Conservation (phyloP, 2,888 invertebrate genomes). For the Eulithis testata region DNA sequence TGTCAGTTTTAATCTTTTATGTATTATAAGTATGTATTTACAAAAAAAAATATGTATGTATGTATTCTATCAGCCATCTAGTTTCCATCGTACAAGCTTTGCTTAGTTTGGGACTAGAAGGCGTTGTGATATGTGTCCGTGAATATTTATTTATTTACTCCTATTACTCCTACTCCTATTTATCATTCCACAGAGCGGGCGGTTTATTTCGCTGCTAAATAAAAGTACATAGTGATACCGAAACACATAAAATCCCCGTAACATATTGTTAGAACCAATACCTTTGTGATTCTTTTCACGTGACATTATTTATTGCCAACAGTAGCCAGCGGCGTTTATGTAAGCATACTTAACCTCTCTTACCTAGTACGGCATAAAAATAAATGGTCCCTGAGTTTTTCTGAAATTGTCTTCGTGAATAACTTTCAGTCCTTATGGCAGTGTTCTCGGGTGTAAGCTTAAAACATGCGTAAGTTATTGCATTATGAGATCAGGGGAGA, state of each 20-base stretch:
- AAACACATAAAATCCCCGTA: too few species aligned
- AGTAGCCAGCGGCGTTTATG: slow-evolving; percentile 26
- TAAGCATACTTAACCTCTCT: not conserved
- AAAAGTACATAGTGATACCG: not conserved
- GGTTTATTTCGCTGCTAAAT: not conserved
- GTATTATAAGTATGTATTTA: too few species aligned
- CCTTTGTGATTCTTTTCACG: slow-evolving; percentile 13
- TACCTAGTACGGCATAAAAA: slow-evolving; percentile 13
- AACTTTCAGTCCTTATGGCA: slow-evolving; percentile 32
- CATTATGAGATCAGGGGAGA: slow-evolving; percentile 34
- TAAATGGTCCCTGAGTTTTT: slow-evolving; percentile 21
- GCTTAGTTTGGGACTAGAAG: too few species aligned
- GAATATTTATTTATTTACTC: too few species aligned
- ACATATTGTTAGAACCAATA: not conserved
- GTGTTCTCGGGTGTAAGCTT: slow-evolving; percentile 33
- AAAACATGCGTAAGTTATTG: slow-evolving; percentile 40
- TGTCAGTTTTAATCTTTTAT: too few species aligned
- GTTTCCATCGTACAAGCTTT: too few species aligned
- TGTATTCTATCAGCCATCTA: too few species aligned
- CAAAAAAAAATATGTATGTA: too few species aligned
- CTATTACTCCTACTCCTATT: too few species aligned
- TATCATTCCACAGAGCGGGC: not conserved
- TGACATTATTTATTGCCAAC: slow-evolving; percentile 26
- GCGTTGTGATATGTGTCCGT: too few species aligned
- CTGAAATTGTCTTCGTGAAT: slow-evolving; percentile 27